phyloP scores from a whole-genome alignment of 2,797 vertebrate species.

The Tamandua tetradactyla region DNA sequence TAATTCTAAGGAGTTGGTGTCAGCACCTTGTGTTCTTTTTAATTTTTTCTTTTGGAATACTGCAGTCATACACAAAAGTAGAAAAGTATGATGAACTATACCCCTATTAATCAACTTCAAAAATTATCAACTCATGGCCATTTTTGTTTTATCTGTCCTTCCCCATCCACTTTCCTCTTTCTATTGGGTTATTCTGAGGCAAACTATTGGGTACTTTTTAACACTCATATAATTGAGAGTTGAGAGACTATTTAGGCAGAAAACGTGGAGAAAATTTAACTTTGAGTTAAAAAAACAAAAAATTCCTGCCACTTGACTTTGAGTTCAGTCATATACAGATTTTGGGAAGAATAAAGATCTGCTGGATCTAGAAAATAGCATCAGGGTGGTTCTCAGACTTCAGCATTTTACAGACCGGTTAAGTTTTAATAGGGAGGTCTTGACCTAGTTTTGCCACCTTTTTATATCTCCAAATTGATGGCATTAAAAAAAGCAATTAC shows the following conservation, averaged over 20 bases:
- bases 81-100: neutral
- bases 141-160: neutral
- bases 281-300: neutral
- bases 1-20: neutral
- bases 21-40: neutral
- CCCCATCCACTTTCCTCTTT: too few species aligned
- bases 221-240: neutral
- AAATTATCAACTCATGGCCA: neutral
- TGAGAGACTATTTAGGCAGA: neutral
- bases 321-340: neutral
- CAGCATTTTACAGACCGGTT: neutral
- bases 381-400: neutral
- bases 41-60: neutral
- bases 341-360: neutral
- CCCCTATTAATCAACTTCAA: fast-evolving
- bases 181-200: neutral
- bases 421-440: neutral
- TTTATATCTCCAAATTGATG: neutral
- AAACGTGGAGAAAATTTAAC: neutral
- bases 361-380: fast-evolving
- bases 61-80: neutral
- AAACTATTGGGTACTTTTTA: neutral
- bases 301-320: neutral
- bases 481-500: neutral
- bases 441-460: neutral